Evolutionary conservation across 2,888 invertebrate genomes (phyloP), one percentile per base, ranked within the genome.

Genomic region (Epinotia bilunana): DNA sequence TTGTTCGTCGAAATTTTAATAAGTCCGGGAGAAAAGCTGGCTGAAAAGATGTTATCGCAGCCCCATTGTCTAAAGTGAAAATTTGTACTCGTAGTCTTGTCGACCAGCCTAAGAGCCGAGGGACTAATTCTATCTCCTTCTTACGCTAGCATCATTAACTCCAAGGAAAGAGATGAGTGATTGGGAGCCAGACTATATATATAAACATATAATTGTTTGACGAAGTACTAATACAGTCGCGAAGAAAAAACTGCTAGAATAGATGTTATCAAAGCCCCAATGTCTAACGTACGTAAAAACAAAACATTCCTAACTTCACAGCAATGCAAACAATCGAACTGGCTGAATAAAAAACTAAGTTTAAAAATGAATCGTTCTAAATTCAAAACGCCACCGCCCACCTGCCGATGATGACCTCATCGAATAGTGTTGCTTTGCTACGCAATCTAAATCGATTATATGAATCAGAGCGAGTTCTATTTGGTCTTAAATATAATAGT

Each of bases 361-460:
- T 74, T 64, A 78, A 77, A 85, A 84, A 82, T 80, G 79, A 78
- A 78, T 82, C 78, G 77, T 80, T 79, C 80, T 49, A 67, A 67
- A 75, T 75, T 75, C 72, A 67, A 75, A 53, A 75, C 67, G 71
- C 74, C 61, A 72, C 74, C 80, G 80, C 84, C 83, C 83, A 85
- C 84, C 82, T 82, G 82, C 64, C 70, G 70, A 78, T 80, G 78
- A 83, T 88, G 86, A 87, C 83, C 84, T 89, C 86, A 86, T 82
- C 81, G 81, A 80, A 84, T 84, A 86, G 87, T 85, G 87, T 79
- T 86, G 87, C 80, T n/a, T n/a, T n/a, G 80, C 83, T n/a, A n/a
- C 81, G 78, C 81, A 82, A 86, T 84, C 83, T 80, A 78, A 84
- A 84, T 86, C 83, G 80, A 82, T 82, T 84, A 84, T 84, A 85